Evolutionary conservation across 2,113 vertebrate species (phyloP).

Genomic region (Tyrannus savana): DNA sequence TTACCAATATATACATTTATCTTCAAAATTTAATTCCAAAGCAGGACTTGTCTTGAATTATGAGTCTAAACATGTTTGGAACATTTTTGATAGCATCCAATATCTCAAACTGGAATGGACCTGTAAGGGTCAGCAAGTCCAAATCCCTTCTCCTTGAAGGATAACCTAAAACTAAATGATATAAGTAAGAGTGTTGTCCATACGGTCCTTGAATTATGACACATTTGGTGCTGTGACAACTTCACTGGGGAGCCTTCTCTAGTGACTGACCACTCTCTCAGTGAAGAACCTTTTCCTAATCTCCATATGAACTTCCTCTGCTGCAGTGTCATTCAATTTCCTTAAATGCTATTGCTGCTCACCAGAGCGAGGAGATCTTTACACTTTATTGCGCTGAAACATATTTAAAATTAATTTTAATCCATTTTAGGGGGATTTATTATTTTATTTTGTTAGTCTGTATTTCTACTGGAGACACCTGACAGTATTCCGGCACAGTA

Average conservation of each 20-base stretch:
- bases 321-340: background rate
- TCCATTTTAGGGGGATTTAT: rapidly evolving
- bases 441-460: background rate
- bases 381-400: background rate
- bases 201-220: background rate
- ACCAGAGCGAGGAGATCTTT: background rate
- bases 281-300: background rate
- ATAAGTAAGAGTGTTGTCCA: background rate
- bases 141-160: background rate
- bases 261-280: background rate
- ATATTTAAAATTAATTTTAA: background rate
- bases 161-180: background rate
- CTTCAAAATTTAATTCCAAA: background rate
- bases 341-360: background rate
- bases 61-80: background rate
- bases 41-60: background rate
- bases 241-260: background rate
- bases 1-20: background rate
- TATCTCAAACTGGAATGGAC: background rate
- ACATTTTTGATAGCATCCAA: background rate
- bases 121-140: background rate
- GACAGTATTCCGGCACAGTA: background rate
- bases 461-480: background rate
- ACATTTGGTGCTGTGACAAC: background rate
- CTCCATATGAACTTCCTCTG: background rate